phyloP scores from a whole-genome alignment of 2,113 vertebrate genomes.

The Pygathrix nemaeus region DNA sequence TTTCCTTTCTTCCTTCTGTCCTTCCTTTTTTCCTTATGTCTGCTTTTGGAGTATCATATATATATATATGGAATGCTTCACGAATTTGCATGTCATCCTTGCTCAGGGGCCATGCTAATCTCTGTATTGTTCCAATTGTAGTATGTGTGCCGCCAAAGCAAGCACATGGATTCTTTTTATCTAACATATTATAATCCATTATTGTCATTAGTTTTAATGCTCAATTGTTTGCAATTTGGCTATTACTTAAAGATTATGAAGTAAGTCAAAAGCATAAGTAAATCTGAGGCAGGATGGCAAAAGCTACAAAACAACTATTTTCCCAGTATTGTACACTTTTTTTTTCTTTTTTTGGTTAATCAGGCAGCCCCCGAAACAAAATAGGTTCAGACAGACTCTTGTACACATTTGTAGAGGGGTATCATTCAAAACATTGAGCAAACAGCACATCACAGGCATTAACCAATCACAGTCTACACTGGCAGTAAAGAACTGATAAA shows the following conservation, averaged over 20 bases:
- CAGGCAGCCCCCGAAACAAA: too few relatives aligned
- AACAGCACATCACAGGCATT: not conserved
- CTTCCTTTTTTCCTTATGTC: too few relatives aligned
- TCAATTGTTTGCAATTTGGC: not conserved
- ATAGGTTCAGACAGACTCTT: too few relatives aligned
- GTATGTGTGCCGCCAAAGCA: too few relatives aligned
- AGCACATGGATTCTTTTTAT: not conserved
- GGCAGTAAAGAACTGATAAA: constrained; percentile 16
- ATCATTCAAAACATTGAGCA: constrained; percentile 33
- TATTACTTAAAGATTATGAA: constrained; percentile 8
- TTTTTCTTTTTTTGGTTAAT: too few relatives aligned
- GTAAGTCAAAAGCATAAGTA: constrained; percentile 2
- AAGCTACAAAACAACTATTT: not conserved
- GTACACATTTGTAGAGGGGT: not conserved
- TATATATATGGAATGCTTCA: too few relatives aligned
- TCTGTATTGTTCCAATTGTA: too few relatives aligned
- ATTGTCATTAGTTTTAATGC: not conserved
- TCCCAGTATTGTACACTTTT: not conserved
- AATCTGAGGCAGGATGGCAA: constrained; percentile 27
- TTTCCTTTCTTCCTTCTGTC: too few relatives aligned
- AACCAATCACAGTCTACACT: not conserved
- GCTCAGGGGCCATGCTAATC: too few relatives aligned
- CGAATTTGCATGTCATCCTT: too few relatives aligned
- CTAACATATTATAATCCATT: constrained; percentile 12
- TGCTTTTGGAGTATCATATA: too few relatives aligned